Percentiles rank a stretch among this genome's conserved stretches.
These are phyloP conservation scores for Myotis findleyi DNA, from an alignment of 2,797 vertebrate species.

Conservation along the genomic window DNA sequence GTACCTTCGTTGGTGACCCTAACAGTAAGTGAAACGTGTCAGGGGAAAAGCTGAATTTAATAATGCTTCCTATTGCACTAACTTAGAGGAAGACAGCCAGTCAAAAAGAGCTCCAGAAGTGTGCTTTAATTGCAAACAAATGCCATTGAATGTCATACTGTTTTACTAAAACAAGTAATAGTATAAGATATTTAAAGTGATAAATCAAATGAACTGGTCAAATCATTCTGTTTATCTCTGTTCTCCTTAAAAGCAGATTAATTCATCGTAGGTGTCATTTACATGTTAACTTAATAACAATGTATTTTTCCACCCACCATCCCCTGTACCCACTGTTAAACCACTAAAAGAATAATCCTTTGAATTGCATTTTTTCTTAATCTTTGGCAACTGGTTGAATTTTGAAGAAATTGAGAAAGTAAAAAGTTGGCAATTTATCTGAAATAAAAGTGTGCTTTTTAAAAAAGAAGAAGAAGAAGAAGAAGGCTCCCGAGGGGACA, in stretches of 20 bases:
- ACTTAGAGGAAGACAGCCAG: neutral
- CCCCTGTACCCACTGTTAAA: neutral
- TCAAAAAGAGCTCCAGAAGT: neutral
- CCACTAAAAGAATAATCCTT: neutral
- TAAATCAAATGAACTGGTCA: neutral
- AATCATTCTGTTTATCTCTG: neutral
- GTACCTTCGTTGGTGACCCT: too few relatives aligned
- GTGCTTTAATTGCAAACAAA: neutral
- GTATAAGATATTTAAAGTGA: neutral
- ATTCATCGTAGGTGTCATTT: neutral
- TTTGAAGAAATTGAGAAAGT: conserved; percentile 16
- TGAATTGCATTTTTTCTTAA: neutral
- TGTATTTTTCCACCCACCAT: neutral
- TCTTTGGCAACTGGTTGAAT: conserved; percentile 26
- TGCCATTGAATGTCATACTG: neutral
- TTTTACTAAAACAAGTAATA: conserved; percentile 17
- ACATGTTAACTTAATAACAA: neutral
- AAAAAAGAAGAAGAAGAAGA: neutral
- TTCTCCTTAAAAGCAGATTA: neutral
- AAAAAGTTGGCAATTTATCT: neutral
- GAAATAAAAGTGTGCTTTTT: neutral
- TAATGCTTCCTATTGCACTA: neutral
- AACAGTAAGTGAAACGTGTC: neutral
- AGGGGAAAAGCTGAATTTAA: neutral
- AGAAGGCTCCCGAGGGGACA: neutral